Base-by-base conservation (phyloP, 2,797 vertebrate species). In the Merluccius polli region DNA sequence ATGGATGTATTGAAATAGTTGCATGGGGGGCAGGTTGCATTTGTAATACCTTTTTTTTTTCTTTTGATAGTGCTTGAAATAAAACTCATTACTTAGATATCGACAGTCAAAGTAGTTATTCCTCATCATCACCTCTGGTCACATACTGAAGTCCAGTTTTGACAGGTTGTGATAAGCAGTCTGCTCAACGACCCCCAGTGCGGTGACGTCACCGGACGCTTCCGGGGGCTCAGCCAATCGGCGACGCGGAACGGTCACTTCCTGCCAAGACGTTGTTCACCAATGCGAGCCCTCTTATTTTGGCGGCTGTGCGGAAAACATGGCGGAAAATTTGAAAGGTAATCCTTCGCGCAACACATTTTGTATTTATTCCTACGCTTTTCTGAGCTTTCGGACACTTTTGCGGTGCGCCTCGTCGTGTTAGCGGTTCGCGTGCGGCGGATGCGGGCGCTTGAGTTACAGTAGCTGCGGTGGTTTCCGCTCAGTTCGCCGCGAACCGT, bases 301-400 rank as follows among this genome's bases (percentile, higher is more conserved):
- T 91, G 89, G 89, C 88, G 90, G 90, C 86, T 85, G 76, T 70
- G 86, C 16, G 78, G 81, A 79, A 88, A 93, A 91, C 81, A 95
- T 95, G 94, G 93, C 93, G 90, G 92, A 90, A 89, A 69, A 85
- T 93, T 94, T 92, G 84, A 94, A 94, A 91, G 93, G 93, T 94
- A 92, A 88, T 1, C 1, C 65, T 3, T 21, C 27, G 2, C 13
- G 70, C 0, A 65, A 33, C 27, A 48, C 36, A 65, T 27, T 27
- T 67, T 38, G 0, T 29, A 13, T 74, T 29, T 72, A 78, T 31
- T 67, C 75, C 15, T 15, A 29, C 31, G 7, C 67, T 69, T 69
- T 65, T 65, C 24, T 12, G 3, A 65, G 24, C 9, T 29, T 29
- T 27, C 59, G 24, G 9, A 3, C n/a, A n/a, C 9, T 27, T 59